Evolutionary conservation across 30 jellyfish, hydroid and myxozoan species (phyloP), one percentile per base, ranked within the genome.

Genomic region (Rhopilema esculentum): DNA sequence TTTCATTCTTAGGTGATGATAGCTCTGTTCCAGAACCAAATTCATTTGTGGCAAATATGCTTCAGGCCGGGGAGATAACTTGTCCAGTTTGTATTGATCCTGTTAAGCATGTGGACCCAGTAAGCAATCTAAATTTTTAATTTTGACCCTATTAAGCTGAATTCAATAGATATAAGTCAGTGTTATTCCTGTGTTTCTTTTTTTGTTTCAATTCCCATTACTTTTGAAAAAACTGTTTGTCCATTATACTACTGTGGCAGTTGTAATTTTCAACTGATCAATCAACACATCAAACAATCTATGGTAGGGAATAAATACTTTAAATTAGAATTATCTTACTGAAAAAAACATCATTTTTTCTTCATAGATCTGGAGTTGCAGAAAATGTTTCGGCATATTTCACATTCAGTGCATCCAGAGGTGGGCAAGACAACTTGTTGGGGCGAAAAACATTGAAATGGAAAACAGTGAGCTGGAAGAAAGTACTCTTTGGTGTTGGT

Each of bases 371-470:
- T 94, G 99, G 99, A 94, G 94, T 66, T 94, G 99, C 78, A 53
- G 51, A 19, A 33, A 77, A 26, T 94, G 99, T 69, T 86, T 30
- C 79, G 91, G 99, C 15, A 84, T 94, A 12, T 90, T 84, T 85
- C 99, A 94, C 83, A 31, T 94, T 29, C 97, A 81, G 77, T 94
- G 99, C 77, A 94, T 94, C 63, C 99, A 94, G 66, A 85, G 89
- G 49, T 94, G 99, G 99, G 97, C 97, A 23, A 74, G 95, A 66
- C 97, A 94, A 61, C 82, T 72, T 33, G 88, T 86, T 77, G 96
- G 93, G 23, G 92, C 77, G 1, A 89, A 93, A 75, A 83, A 77
- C 15, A 20, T 88, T 25, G 71, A 84, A 49, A 1, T 71, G 27
- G 92, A 89, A 24, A 97, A 82, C 49, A 86, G 69, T 6, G 40